phyloP scores from a whole-genome alignment of 2,888 invertebrate genomes.

The Neria commutata region DNA sequence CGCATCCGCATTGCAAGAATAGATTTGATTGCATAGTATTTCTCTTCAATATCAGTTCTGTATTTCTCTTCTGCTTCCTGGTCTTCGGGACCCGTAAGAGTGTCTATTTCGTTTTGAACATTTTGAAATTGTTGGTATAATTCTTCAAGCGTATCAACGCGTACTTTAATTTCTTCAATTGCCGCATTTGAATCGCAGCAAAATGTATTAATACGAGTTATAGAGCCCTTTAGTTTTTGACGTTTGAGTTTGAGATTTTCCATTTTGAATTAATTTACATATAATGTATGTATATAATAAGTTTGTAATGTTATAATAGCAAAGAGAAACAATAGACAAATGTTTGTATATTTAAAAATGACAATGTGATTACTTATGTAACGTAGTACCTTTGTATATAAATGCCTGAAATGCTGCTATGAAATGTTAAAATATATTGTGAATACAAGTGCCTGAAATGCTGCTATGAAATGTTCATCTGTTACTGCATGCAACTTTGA shows the following conservation, averaged over 20 bases:
- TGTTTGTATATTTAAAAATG: too few species aligned
- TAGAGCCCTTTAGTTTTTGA: neutral
- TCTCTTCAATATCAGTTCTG: constrained; percentile 12
- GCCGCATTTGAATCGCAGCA: neutral
- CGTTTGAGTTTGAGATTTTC: neutral
- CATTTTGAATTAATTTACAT: too few species aligned
- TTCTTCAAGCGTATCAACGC: constrained; percentile 12
- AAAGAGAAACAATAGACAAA: too few species aligned
- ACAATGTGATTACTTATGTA: too few species aligned
- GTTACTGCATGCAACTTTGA: too few species aligned
- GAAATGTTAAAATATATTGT: too few species aligned
- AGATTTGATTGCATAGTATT: constrained; percentile 16
- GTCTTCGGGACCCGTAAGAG: neutral
- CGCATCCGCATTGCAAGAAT: neutral
- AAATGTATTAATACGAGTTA: neutral
- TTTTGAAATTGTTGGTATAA: constrained; percentile 2
- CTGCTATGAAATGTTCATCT: too few species aligned
- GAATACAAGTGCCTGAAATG: too few species aligned
- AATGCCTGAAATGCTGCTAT: too few species aligned
- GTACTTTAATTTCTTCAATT: constrained; percentile 10
- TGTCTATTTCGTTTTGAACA: constrained; percentile 18
- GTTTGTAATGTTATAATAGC: too few species aligned
- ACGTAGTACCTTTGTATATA: too few species aligned
- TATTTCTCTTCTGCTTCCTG: constrained; percentile 12
- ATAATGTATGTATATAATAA: too few species aligned